A percentile compares a stretch with the other conserved stretches of the same genome.
Conservation (phyloP, 2,888 invertebrate species). For the Drosophila subquinaria region DNA sequence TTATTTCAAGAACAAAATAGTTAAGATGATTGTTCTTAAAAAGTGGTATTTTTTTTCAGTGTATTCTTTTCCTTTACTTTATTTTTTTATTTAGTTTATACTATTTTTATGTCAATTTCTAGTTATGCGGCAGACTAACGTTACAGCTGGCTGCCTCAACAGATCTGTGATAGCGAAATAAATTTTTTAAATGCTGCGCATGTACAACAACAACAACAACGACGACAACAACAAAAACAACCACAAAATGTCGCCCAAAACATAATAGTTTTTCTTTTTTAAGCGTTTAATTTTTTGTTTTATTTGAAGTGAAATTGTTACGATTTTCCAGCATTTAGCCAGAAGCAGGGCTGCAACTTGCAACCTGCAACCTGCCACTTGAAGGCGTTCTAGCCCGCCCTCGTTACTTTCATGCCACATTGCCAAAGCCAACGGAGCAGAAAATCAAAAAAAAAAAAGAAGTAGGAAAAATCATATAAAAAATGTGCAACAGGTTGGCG, state of each 20-base stretch:
- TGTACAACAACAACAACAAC: slow-evolving; percentile 40
- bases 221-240: slow-evolving; percentile 12
- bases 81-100: background rate
- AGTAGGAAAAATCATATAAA: slow-evolving; percentile 5
- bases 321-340: slow-evolving; percentile 39
- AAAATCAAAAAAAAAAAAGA: slow-evolving; percentile 82
- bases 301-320: slow-evolving; percentile 14
- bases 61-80: slow-evolving; percentile 8
- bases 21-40: too few species aligned
- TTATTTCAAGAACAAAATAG: too few species aligned
- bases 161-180: slow-evolving; percentile 69
- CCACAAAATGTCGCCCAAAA: slow-evolving; percentile 54
- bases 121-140: slow-evolving; percentile 46
- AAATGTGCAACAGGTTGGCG: slow-evolving; percentile 59
- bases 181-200: slow-evolving; percentile 52
- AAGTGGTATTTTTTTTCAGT: too few species aligned
- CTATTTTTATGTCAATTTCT: slow-evolving; percentile 61
- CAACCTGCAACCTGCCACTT: slow-evolving; percentile 15
- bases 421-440: slow-evolving; percentile 83
- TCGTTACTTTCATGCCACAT: slow-evolving; percentile 28
- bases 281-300: slow-evolving; percentile 32
- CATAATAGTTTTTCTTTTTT: slow-evolving; percentile 4
- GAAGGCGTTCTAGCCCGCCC: slow-evolving; percentile 21
- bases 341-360: background rate
- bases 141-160: slow-evolving; percentile 67